Base-by-base conservation (phyloP, 2,888 invertebrate species). In the Poecilobothrus nobilitatus region DNA sequence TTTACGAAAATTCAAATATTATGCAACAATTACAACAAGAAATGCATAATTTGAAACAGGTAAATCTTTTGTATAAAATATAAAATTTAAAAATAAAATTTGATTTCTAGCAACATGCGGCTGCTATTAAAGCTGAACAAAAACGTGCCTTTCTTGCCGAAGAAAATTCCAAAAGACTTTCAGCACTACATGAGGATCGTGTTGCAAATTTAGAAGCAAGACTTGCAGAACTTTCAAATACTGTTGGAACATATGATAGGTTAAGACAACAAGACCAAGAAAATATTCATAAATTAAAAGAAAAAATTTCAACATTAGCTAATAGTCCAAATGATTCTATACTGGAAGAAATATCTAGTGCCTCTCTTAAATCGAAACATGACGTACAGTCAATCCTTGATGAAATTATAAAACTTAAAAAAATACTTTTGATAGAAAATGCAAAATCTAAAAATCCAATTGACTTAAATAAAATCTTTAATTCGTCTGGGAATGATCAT, bases 171-270 rank as follows among this genome's bases (percentile, higher is more conserved):
- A 85, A 87, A 67, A 85, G 86, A 72, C 83, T 88, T 61, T 88
- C 89, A 70, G 86, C 87, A 0, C 83, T 88, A 2, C 91, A 91
- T 73, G 94, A 94, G 78, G 87, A 90, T 69, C 83, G 92, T 70
- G 92, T 93, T 0, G 89, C 89, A 0, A 84, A 88, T 66, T 83
- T 94, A 67, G 94, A 94, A 80, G 85, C 87, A 5, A 86, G 88
- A 72, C 79, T 94, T 21, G 90, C 92, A 0, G 93, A 94, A 76
- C 80, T 94, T 37, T 92, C 92, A 0, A 87, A 87, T 68, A 89
- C 89, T 0, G 88, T 94, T 4, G 93, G 92, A 0, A 86, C 86
- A 71, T 92, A 92, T 75, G 92, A 94, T 77, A 82, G 89, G 69
- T 79, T 88, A 10, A 81, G 91, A 3, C 86, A 89, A 67, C 85